These are phyloP conservation scores for Maconellicoccus hirsutus DNA, from an alignment of 1,140 invertebrate species.

Conservation along the genomic window DNA sequence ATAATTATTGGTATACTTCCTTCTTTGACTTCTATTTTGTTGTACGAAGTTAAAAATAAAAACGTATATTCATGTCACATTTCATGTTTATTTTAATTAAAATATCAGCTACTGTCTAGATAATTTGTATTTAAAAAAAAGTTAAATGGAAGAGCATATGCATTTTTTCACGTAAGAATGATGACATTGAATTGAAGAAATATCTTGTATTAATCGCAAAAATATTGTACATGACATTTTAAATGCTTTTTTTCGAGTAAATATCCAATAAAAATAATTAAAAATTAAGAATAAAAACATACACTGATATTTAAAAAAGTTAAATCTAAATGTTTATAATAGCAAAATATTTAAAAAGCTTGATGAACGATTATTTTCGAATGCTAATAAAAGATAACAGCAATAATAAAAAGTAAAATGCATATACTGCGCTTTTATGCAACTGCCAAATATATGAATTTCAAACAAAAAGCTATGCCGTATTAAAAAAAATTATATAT, in stretches of 20 bases:
- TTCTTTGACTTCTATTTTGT: no score
- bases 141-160: background rate
- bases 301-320: background rate
- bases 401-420: conserved; percentile 18
- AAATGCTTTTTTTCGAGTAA: background rate
- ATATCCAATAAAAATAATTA: background rate
- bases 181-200: background rate
- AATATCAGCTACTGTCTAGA: no score
- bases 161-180: background rate
- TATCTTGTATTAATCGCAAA: background rate
- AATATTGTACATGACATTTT: background rate
- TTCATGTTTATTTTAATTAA: no score
- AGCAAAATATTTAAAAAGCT: background rate
- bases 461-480: conserved; percentile 1
- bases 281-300: background rate
- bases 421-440: background rate
- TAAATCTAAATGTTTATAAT: background rate
- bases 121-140: no score
- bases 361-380: background rate
- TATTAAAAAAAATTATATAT: conserved; percentile 8
- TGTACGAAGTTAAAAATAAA: no score
- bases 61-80: no score
- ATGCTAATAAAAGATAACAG: conserved; percentile 9
- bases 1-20: background rate
- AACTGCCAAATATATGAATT: background rate